Evolutionary conservation across 2,888 invertebrate genomes (phyloP), one percentile per base, ranked within the genome.

Genomic region (Dicranocentrus wangi): DNA sequence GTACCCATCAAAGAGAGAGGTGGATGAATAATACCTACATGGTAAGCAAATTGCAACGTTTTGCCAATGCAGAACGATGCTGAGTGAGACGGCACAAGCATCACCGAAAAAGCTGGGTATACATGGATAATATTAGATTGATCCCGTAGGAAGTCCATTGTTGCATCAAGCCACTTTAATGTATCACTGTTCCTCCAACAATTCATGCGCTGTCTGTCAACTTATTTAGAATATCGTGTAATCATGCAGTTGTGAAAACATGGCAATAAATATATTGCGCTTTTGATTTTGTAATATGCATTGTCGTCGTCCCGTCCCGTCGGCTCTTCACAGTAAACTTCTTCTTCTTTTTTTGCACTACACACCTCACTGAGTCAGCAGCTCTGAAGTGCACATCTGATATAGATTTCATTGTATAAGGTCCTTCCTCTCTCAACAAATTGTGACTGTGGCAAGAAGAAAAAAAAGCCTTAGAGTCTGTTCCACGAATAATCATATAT

Each of bases 361-460:
- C 23, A 21, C 19, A 61, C 32, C 61, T 32, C 61, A 28, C 32
- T 61, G 61, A 61, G 28, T 61, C 61, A 61, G 61, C 61, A 61
- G 25, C 23, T 61, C 28, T 13, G 28, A 32, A 7, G 10, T 32
- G 32, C 3, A 47, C 47, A 10, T 47, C 10, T 65, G 51, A 39
- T 17, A 68, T 21, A 13, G 1, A 27, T 47, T 47, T 51, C 61
- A 51, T 72, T 72, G 72, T 60, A 47, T 72, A 8, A 72, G 72
- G 72, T 72, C 72, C 51, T 72, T 72, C 72, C 72, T 61, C 72
- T 39, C 47, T 72, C 70, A 70, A 39, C 70, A 58, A n/a, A n/a
- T n/a, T n/a, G 70, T 70, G 58, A 70, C 42, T 70, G 70, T 70
- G 58, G 21, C 42, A 70, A 60, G 10, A 55, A n/a, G n/a, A 32